These are phyloP conservation scores for Carcharodon carcharias DNA, from an alignment of 2,797 vertebrate genomes.

Conservation along the genomic window DNA sequence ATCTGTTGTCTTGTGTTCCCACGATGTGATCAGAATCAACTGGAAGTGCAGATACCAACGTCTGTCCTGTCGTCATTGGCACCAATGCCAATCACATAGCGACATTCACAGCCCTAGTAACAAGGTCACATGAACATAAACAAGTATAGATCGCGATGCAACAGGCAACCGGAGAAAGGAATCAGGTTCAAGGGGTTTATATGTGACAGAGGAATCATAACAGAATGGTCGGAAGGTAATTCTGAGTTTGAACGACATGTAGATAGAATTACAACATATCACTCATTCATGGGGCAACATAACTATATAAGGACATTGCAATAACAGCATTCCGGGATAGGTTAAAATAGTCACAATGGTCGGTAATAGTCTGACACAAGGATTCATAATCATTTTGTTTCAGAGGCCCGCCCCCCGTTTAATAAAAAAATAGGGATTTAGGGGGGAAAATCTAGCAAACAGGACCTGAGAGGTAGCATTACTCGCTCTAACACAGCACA, in stretches of 20 bases:
- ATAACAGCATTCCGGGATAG: not conserved
- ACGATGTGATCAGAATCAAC: constrained; percentile 14
- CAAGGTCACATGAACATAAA: constrained; percentile 17
- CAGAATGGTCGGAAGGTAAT: not conserved
- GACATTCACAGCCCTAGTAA: not conserved
- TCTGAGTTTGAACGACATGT: not conserved
- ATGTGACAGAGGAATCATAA: not conserved
- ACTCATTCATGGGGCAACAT: not conserved
- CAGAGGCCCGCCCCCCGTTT: not conserved
- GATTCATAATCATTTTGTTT: not conserved
- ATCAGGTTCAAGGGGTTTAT: not conserved
- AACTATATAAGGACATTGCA: not conserved
- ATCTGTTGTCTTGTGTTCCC: not conserved
- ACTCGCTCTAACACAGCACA: not conserved
- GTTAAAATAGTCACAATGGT: not conserved
- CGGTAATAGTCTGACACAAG: not conserved
- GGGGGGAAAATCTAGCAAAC: no score
- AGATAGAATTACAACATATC: not conserved
- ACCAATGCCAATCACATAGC: constrained; percentile 23
- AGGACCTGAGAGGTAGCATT: no score
- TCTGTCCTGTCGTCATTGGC: not conserved
- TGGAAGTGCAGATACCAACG: not conserved
- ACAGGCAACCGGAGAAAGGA: not conserved
- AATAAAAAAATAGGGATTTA: no score
- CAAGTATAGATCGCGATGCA: not conserved